Evolutionary conservation across 2,113 vertebrate species (phyloP), one percentile per base, ranked within the genome.

Genomic region (Cyanoramphus novaezelandiae): DNA sequence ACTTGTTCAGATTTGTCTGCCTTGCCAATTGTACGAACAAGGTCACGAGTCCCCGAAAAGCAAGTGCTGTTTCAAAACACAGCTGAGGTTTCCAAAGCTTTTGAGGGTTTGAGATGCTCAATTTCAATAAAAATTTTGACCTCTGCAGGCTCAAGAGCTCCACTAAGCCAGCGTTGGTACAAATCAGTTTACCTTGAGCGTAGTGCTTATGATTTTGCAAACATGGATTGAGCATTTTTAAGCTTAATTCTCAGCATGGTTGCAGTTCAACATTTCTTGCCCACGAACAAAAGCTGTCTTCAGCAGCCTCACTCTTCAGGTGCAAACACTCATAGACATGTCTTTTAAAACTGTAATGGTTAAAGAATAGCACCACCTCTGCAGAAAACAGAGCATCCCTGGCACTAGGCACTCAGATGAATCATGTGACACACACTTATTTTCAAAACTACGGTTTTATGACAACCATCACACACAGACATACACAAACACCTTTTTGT

Each of bases 31-130:
- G 43, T 14, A 69, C 5, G 7, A 41, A 62, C 15, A 47, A 50
- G 33, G 86, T 24, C 64, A 71, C 29, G 82, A 86, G 74, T 68
- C 55, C 39, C 39, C 59, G 37, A 86, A 88, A 85, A 93, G 83
- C 80, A 93, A 69, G 69, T 86, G 92, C 64, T 86, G 53, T 60
- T 96, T 88, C 67, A 55, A 92, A 96, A 92, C 82, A 77, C 84
- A 94, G 68, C 82, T 93, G 85, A 92, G 71, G 55, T 83, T 74
- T 91, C 88, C 64, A 94, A 88, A 92, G 76, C 68, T 93, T 83
- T 50, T 37, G 39, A 6, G 62, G 17, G 17, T 79, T 21, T 37
- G 14, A 11, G 37, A 86, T 86, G 71, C 67, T 80, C 63, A 74
- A 15, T 53, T 94, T 92, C 55, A 90, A 92, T 85, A 72, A 80